Base-by-base conservation (phyloP, 2,797 vertebrate genomes). In the Pseudomugil gertrudae region DNA sequence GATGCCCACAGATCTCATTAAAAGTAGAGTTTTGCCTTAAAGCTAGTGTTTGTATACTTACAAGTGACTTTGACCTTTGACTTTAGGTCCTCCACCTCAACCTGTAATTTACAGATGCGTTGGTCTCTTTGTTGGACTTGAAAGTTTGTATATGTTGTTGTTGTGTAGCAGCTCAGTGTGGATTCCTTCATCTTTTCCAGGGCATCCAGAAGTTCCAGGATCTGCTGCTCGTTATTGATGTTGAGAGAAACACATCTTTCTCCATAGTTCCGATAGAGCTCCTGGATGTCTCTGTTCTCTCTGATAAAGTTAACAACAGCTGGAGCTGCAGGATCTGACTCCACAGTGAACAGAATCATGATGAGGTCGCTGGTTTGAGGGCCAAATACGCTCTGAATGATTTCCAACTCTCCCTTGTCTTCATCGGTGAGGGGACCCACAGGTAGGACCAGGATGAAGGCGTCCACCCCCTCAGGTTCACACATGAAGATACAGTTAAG, bases 281-380 rank as follows among this genome's bases (percentile, higher is more conserved):
- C 4, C 43, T 66, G 63, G 32, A 71, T 48, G 4, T 52, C 38
- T 26, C 11, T 9, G 30, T 35, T 56, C 47, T 2, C 26, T 29
- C 3, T 38, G 21, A 84, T 2, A 24, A 43, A 75, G 3, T 56
- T 35, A 50, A 14, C 10, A 2, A n/a, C 63, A 27, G 23, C 38
- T 38, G 63, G 24, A 48, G 7, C 43, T 9, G 19, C 27, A 5
- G 47, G 50, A 50, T 65, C 57, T n/a, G 65, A 63, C 3, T 56
- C 35, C 17, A 57, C 53, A 3, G 59, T 62, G 38, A 89, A 29
- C 52, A 87, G 43, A 27, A 81, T 45, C 65, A 84, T 66, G n/a
- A 9, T 55, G 36, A 79, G 73, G 23, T 74, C 29, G 14, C 65
- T 69, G 6, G 79, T 59, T 59, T 1, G 51, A 43, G 71, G 30